Evolutionary conservation across 2,888 invertebrate species (phyloP), one percentile per base, ranked within the genome.

Genomic region (Agonopterix heracliana): DNA sequence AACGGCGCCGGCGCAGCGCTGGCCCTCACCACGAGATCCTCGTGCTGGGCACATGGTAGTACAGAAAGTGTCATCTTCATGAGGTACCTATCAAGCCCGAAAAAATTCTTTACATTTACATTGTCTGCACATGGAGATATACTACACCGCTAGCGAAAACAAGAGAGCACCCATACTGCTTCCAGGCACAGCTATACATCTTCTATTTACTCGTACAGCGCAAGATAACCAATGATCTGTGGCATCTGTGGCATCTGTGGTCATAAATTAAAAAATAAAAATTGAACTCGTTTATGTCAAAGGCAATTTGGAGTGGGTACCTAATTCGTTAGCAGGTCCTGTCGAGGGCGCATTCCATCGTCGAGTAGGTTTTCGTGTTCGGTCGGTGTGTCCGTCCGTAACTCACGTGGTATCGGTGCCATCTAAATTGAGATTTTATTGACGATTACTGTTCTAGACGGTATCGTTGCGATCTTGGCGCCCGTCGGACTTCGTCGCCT

Each of bases 351-450:
- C 87, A 88, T 88, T 88, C 88, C 87, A 66, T 61, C 67, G 81
- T 72, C 80, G 80, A 88, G 88, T 87, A 88, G 85, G 84, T 87
- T 88, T 88, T 82, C 88, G 82, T 88, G 88, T 88, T 83, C 78
- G 66, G 67, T 60, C 73, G 62, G 72, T 64, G 74, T 70, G 82
- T 72, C 79, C 79, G 86, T 79, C 83, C 86, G 86, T 88, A 88
- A 85, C 82, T 88, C 88, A 88, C 80, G 54, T 71, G 74, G 70
- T 88, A 88, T 88, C 88, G 82, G 74, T 79, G 76, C 87, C 83
- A 88, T 88, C 88, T 88, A 85, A 86, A 87, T 85, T 85, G 87
- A 88, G 87, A 88, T 87, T 87, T 88, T 87, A 88, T 87, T 86
- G 87, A 79, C 86, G 87, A 88, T 88, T 88, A 85, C 84, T 86